Evolutionary conservation across 2,113 vertebrate species (phyloP).

Genomic region (Cinclus mexicanus): DNA sequence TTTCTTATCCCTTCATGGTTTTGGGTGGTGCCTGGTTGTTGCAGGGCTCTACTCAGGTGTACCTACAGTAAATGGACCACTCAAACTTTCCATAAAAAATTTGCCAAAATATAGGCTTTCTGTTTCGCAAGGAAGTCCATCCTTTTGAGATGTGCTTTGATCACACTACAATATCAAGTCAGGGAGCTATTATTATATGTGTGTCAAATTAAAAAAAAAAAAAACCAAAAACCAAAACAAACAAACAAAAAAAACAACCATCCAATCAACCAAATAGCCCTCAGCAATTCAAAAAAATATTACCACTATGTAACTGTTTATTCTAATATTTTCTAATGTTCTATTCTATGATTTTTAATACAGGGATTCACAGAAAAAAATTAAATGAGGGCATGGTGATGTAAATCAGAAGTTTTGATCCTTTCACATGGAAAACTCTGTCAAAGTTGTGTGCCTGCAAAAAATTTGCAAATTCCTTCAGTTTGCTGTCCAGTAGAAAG

Average conservation of each 20-base stretch:
- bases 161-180: neutral
- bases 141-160: neutral
- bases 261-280: neutral
- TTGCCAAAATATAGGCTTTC: neutral
- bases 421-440: neutral
- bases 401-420: neutral
- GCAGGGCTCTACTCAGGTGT: neutral
- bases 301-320: neutral
- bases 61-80: neutral
- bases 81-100: neutral
- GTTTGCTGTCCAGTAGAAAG: neutral
- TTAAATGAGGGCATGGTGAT: neutral
- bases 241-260: neutral
- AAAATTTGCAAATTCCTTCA: neutral
- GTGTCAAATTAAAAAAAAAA: neutral
- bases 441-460: neutral
- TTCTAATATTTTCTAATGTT: neutral
- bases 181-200: neutral
- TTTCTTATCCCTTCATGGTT: neutral
- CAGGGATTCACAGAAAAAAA: neutral
- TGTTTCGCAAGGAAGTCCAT: neutral
- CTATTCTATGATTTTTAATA: neutral
- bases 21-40: neutral
- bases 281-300: neutral
- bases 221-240: too few relatives aligned